Conservation (phyloP, 2,797 vertebrate genomes). For the Anniella stebbinsi region DNA sequence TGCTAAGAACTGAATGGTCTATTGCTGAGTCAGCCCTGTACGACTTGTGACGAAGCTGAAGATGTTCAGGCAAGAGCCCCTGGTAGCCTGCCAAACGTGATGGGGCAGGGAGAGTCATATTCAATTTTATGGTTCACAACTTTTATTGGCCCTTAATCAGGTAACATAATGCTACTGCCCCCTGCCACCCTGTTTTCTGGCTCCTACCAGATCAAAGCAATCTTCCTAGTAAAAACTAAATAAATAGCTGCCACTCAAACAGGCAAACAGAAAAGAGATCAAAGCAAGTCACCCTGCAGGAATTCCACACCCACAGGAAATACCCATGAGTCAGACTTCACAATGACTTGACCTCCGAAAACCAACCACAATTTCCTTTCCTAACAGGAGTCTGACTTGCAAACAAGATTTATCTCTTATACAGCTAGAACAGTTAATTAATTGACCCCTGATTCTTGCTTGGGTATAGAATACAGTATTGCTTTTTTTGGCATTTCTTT, state of each 20-base stretch:
- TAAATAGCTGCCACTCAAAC: background rate
- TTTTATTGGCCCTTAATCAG: accelerated
- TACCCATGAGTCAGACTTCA: slow-evolving; percentile 61
- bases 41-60: background rate
- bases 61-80: background rate
- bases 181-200: background rate
- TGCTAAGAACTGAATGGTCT: background rate
- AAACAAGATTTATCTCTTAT: background rate
- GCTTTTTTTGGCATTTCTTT: too few species aligned
- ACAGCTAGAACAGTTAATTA: background rate
- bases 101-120: background rate
- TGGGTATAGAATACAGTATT: background rate
- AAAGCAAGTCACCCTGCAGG: slow-evolving; percentile 48
- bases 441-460: background rate
- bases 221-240: background rate
- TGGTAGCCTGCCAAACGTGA: background rate
- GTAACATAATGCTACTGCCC: background rate
- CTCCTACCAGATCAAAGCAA: background rate
- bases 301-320: slow-evolving; percentile 56
- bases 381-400: slow-evolving; percentile 38
- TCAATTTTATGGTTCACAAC: background rate
- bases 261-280: slow-evolving; percentile 21
- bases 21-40: background rate
- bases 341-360: slow-evolving; percentile 2
- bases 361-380: slow-evolving; percentile 48